Base-by-base conservation (phyloP, 2,888 invertebrate species). In the Erpobdella octoculata region DNA sequence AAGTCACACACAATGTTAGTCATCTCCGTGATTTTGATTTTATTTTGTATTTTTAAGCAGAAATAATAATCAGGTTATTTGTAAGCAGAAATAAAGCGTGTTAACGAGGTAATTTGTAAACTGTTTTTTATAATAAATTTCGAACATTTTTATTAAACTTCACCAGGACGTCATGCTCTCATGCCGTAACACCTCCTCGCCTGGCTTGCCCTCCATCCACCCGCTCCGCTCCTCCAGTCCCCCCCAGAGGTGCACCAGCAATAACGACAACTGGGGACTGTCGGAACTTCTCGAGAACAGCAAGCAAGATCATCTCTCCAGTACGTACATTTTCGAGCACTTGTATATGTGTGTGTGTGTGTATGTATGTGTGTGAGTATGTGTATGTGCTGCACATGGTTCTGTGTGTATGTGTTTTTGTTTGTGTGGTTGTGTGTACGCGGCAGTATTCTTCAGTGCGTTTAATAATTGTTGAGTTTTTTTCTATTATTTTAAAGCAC, bases 111-210 rank as follows among this genome's bases (percentile, higher is more conserved):
- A n/a, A n/a, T n/a, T n/a, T n/a, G 4, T 25, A n/a, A 48, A 9
- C 48, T 3, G n/a, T 18, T 25, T 21, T 6, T 53, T 53, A 15
- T 25, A 53, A 15, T 8, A 53, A 53, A 53, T n/a, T 53, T 25
- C 6, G 28, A n/a, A n/a, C 53, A 25, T n/a, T 21, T 6, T 53
- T 53, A 28, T 53, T 21, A 53, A 25, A 21, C 21, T 28, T 25
- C 21, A 53, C 21, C 53, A 69, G 69, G 69, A 69, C 35, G 69
- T 69, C 46, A 69, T 69, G 69, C 31, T 69, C 21, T 69, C 69
- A 15, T 69, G 69, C 37, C 15, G 69, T 35, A 69, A 69, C 69
- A 69, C 69, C 15, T 69, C 69, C 25, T 69, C 69, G 33, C 69
- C 69, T 21, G 25, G 33, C 6, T 35, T 69, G 15, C 25, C 53